Evolutionary conservation across 2,888 invertebrate species (phyloP).

Genomic region (Dinocampus coccinellae): DNA sequence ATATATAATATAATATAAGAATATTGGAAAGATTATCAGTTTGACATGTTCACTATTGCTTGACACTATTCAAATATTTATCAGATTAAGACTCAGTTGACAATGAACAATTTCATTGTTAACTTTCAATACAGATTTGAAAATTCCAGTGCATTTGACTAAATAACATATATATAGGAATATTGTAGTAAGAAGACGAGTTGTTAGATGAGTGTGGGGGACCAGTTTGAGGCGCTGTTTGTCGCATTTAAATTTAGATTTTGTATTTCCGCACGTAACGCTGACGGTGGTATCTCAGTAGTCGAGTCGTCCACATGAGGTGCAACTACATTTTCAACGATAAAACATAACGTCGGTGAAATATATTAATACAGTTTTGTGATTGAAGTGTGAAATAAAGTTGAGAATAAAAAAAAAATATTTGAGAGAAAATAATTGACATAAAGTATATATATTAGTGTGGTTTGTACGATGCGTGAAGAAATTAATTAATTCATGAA

Average conservation of each 20-base stretch:
- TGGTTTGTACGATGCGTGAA: neutral
- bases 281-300: conserved; percentile 36
- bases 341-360: neutral
- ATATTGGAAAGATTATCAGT: no score
- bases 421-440: neutral
- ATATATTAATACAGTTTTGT: neutral
- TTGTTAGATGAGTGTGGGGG: neutral
- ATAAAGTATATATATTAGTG: neutral
- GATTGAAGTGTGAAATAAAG: neutral
- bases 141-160: neutral
- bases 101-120: conserved; percentile 25
- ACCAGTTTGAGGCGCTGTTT: conserved; percentile 30
- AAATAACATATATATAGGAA: conserved; percentile 30
- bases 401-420: neutral
- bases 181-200: no score
- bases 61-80: conserved; percentile 36
- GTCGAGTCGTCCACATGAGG: conserved; percentile 40
- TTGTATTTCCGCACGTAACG: conserved; percentile 47
- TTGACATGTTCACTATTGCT: neutral
- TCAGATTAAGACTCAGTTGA: conserved; percentile 16
- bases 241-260: conserved; percentile 62
- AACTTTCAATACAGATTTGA: neutral
- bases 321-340: conserved; percentile 14
- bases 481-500: conserved; percentile 15
- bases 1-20: neutral